Evolutionary conservation across 2,113 vertebrate species (phyloP), one percentile per base, ranked within the genome.

Genomic region (Macrotus californicus): DNA sequence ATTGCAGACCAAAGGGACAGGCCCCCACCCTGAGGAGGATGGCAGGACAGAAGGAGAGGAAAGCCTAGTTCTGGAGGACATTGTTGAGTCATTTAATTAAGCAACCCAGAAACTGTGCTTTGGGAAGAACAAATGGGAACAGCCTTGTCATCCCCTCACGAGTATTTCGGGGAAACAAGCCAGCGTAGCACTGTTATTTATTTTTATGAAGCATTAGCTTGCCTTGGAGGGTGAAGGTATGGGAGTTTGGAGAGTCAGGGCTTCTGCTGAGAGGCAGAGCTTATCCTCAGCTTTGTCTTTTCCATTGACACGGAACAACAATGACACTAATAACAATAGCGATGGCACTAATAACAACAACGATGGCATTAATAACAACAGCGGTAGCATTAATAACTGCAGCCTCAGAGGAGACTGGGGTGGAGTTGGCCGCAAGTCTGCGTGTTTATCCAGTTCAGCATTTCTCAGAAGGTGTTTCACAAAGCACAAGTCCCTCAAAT

Each of bases 141-240:
- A 81, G 88, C 59, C 36, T 67, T 82, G 41, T 50, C 46, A 31
- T 50, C 46, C 52, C 26, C 79, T 79, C 29, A 31, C 14, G 46
- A 82, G 21, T 26, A 29, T 90, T 84, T 81, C 22, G 13, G 81
- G 48, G 61, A 88, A 81, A 81, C 12, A 64, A 85, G 59, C 67
- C 66, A 70, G 70, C 10, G 24, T 5, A 52, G 48, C 13, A 14
- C 6, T 18, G 69, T 79, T 75, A 93, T 89, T 96, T 88, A 39
- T 70, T 92, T 80, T 81, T 85, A 39, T n/a, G 59, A 77, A 39
- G 39, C 50, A 41, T 93, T 81, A 16, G 56, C 59, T 87, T 93
- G 70, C 72, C 41, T 41, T 73, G 7, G 87, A 93, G 80, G 79
- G 11, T 41, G 18, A 59, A 89, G 46, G 18, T 19, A 10, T 48